These are phyloP conservation scores for Emydoidea blandingii DNA, from an alignment of 2,797 vertebrate genomes.

Conservation along the genomic window DNA sequence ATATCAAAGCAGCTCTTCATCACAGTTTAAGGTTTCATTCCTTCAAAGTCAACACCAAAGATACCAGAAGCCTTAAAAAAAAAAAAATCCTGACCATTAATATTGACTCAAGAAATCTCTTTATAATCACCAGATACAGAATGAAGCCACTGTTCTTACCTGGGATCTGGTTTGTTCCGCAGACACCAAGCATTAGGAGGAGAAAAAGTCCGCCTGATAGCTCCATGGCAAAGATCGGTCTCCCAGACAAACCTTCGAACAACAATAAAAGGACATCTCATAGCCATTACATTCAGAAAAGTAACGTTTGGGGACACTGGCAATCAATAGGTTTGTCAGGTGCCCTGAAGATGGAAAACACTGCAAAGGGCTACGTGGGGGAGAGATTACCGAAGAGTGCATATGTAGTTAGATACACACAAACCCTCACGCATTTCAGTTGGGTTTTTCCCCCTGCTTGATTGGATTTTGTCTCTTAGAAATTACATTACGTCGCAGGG, in stretches of 20 bases:
- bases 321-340: background rate
- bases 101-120: background rate
- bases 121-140: background rate
- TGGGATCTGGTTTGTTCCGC: slow-evolving; percentile 85
- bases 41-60: background rate
- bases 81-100: background rate
- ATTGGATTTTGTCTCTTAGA: background rate
- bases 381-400: rapidly evolving
- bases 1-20: background rate
- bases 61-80: rapidly evolving
- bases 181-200: slow-evolving; percentile 83
- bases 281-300: background rate
- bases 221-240: slow-evolving; percentile 82
- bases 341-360: background rate
- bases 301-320: background rate
- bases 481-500: too few species aligned
- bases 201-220: slow-evolving; percentile 82
- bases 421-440: background rate
- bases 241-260: slow-evolving; percentile 24
- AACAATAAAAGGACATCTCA: background rate
- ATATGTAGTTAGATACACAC: background rate
- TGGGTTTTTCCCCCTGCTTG: background rate
- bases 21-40: background rate
- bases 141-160: slow-evolving; percentile 82
- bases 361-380: background rate